Percentiles rank a stretch among this genome's conserved stretches.
phyloP scores from a whole-genome alignment of 1,140 invertebrate genomes.

The Rhyacophila brunnea region DNA sequence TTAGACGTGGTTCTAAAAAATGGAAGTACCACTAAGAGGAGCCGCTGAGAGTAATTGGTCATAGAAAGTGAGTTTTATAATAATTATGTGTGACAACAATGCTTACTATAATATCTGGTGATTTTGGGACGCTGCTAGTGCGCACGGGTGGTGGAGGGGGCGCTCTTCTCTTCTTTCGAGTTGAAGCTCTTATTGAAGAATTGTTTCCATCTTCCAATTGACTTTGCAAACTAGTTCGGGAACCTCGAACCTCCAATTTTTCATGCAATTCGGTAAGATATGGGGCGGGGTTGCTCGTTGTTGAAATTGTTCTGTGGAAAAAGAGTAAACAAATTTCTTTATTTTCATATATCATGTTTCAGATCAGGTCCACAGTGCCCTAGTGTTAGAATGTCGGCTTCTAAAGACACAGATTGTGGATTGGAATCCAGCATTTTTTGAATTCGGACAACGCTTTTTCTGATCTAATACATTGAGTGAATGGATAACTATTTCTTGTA shows the following conservation, averaged over 20 bases:
- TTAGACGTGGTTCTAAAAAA: too few relatives aligned
- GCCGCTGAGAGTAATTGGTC: too few relatives aligned
- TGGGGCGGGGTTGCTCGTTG: conserved; percentile 14
- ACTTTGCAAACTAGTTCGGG: conserved; percentile 54
- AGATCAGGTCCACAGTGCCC: too few relatives aligned
- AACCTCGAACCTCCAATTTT: conserved; percentile 41
- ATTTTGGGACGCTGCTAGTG: conserved; percentile 8
- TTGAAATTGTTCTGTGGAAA: background rate
- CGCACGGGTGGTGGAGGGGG: conserved; percentile 44
- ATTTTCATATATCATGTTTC: background rate
- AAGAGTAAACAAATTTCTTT: background rate
- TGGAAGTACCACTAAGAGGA: too few relatives aligned
- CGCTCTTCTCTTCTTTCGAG: conserved; percentile 54
- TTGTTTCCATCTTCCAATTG: conserved; percentile 54
- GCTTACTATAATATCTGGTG: conserved; percentile 41
- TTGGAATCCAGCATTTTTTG: too few relatives aligned
- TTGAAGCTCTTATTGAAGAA: conserved; percentile 46
- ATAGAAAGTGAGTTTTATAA: too few relatives aligned
- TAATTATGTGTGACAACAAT: conserved; percentile 6
- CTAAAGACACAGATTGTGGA: too few relatives aligned
- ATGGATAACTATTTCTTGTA: too few relatives aligned
- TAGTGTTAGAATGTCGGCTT: too few relatives aligned
- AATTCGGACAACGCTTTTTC: too few relatives aligned
- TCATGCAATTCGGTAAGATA: conserved; percentile 9
- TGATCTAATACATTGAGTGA: too few relatives aligned